Evolutionary conservation across 2,113 vertebrate species (phyloP).

Genomic region (Lethenteron camtschaticum): DNA sequence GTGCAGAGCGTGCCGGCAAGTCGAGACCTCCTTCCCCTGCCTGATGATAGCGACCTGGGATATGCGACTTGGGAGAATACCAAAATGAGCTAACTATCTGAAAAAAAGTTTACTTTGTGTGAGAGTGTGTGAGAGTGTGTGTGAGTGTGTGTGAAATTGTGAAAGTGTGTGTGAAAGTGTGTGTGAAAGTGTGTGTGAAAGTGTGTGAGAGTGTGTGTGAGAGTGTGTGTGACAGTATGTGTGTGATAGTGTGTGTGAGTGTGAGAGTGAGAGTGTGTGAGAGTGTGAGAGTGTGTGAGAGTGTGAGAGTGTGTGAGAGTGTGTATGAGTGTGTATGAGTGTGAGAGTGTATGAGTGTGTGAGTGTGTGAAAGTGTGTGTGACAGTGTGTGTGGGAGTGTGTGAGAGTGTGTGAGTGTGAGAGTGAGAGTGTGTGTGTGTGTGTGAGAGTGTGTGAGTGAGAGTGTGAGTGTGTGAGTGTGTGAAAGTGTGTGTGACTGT

Average conservation of each 20-base stretch:
- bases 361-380: background rate
- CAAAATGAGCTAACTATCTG: too few relatives aligned
- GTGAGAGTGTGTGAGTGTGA: background rate
- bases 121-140: too few relatives aligned
- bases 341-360: slow-evolving; percentile 4
- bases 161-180: too few relatives aligned
- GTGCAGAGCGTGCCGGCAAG: too few relatives aligned
- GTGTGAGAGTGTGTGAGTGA: background rate
- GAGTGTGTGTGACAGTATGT: background rate
- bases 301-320: background rate
- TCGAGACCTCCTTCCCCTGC: too few relatives aligned
- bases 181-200: background rate
- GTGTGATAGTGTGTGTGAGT: background rate
- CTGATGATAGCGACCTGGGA: too few relatives aligned
- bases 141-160: too few relatives aligned
- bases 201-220: background rate
- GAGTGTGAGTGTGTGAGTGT: background rate
- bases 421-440: background rate
- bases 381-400: background rate
- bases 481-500: background rate
- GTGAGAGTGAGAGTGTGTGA: background rate
- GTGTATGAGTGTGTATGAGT: background rate
- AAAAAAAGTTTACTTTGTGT: too few relatives aligned
- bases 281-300: background rate
- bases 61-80: too few relatives aligned